Conservation (phyloP, 2,888 invertebrate species). For the Prionchulus punctatus region DNA sequence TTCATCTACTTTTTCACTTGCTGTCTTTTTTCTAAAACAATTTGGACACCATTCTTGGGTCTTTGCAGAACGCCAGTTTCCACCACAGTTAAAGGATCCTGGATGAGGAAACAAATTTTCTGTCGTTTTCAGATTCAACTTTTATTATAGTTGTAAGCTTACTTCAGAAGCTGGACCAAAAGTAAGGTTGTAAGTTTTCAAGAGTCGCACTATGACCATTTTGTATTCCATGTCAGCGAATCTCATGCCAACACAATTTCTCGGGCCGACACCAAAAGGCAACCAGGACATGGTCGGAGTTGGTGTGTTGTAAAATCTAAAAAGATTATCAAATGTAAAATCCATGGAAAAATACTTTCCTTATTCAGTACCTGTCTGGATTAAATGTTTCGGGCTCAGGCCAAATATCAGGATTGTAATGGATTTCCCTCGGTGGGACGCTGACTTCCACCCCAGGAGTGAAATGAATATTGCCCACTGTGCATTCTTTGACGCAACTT, state of each 20-base stretch:
- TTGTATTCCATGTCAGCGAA: constrained; percentile 28
- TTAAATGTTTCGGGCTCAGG: constrained; percentile 19
- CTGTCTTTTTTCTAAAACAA: not conserved
- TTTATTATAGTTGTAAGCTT: no score
- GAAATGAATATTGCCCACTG: constrained; percentile 15
- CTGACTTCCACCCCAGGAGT: constrained; percentile 15
- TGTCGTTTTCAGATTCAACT: no score
- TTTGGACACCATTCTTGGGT: not conserved
- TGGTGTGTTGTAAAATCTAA: no score
- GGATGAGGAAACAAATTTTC: not conserved
- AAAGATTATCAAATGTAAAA: no score
- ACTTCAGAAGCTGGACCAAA: not conserved
- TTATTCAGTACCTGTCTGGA: constrained; percentile 24
- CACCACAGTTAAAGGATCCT: not conserved
- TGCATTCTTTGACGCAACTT: constrained; percentile 16
- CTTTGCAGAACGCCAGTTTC: not conserved
- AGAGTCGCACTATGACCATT: constrained; percentile 17
- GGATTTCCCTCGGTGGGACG: constrained; percentile 15
- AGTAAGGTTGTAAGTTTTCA: constrained; percentile 13
- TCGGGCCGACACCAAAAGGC: constrained; percentile 25
- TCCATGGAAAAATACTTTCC: no score
- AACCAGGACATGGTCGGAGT: constrained; percentile 19
- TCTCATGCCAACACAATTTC: constrained; percentile 24
- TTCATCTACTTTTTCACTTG: no score
- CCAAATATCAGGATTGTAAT: constrained; percentile 17